These are phyloP conservation scores for Bombyx huttoni DNA, from an alignment of 2,888 invertebrate species.

Conservation along the genomic window DNA sequence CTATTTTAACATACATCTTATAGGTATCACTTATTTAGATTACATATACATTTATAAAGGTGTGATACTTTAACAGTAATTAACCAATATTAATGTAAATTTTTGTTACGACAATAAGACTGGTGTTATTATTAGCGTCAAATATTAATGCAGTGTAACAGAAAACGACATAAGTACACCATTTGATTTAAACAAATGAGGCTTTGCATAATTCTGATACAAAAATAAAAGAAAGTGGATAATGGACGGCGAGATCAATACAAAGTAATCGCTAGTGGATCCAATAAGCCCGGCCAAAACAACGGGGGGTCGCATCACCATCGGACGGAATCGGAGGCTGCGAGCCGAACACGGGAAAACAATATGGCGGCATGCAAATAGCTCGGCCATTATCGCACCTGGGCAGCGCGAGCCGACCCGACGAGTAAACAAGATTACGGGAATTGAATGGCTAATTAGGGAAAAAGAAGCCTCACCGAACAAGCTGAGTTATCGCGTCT, in stretches of 20 bases:
- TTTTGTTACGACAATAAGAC: too few species aligned
- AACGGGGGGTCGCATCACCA: slow-evolving; percentile 56
- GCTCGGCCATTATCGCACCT: slow-evolving; percentile 72
- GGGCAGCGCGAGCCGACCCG: slow-evolving; percentile 56
- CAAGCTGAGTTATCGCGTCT: slow-evolving; percentile 57
- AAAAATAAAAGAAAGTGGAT: slow-evolving; percentile 68
- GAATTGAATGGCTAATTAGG: slow-evolving; percentile 72
- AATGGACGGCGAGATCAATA: slow-evolving; percentile 70
- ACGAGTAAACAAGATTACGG: slow-evolving; percentile 71
- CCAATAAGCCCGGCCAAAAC: slow-evolving; percentile 69
- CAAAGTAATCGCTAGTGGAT: slow-evolving; percentile 70
- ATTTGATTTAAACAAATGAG: slow-evolving; percentile 49
- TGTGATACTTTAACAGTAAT: too few species aligned
- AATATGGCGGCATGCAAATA: slow-evolving; percentile 73
- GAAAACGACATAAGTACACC: slow-evolving; percentile 9
- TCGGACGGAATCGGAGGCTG: slow-evolving; percentile 44
- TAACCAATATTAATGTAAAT: too few species aligned
- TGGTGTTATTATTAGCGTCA: background rate
- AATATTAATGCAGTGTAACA: background rate
- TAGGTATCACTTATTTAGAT: too few species aligned
- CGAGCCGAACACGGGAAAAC: slow-evolving; percentile 62
- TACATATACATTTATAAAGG: too few species aligned
- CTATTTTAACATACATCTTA: too few species aligned
- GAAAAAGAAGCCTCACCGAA: slow-evolving; percentile 59
- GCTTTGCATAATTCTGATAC: slow-evolving; percentile 59